Percentiles rank a stretch among this genome's conserved stretches.
Evolutionary conservation across 2,797 vertebrate species (phyloP).

Genomic region (Acanthurus lineatus): DNA sequence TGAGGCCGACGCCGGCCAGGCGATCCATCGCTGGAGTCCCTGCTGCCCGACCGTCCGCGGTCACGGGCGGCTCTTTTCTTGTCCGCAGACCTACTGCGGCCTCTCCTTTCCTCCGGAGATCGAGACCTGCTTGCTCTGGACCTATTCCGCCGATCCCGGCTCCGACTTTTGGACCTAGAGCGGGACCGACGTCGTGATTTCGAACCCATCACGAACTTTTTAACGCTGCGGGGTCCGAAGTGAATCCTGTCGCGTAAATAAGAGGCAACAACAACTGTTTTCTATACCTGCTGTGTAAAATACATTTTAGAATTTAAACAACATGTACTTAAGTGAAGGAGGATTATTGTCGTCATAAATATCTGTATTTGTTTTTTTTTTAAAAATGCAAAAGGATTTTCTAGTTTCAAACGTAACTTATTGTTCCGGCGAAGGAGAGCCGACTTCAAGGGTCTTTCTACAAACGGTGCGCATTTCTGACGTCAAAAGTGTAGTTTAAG

Average conservation of each 20-base stretch:
- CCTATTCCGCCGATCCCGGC: slow-evolving; percentile 54
- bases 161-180: slow-evolving; percentile 69
- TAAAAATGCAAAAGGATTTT: background rate
- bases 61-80: slow-evolving; percentile 47
- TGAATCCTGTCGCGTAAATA: slow-evolving; percentile 77
- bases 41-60: slow-evolving; percentile 72
- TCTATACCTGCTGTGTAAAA: accelerated
- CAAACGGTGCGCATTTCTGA: slow-evolving; percentile 30
- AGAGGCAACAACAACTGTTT: slow-evolving; percentile 25
- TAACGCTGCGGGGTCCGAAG: slow-evolving; percentile 42
- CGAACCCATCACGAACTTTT: slow-evolving; percentile 73
- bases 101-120: slow-evolving; percentile 67
- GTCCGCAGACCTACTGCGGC: slow-evolving; percentile 64
- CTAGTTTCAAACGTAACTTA: background rate
- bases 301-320: background rate
- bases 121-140: slow-evolving; percentile 64
- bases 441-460: slow-evolving; percentile 13
- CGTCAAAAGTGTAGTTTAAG: slow-evolving; percentile 3
- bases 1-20: slow-evolving; percentile 61
- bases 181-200: slow-evolving; percentile 72
- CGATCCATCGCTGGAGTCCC: slow-evolving; percentile 71
- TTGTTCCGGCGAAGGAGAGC: slow-evolving; percentile 43
- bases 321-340: accelerated
- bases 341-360: accelerated
- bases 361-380: accelerated